A percentile compares a stretch with the other conserved stretches of the same genome.
Conservation (phyloP, 2,888 invertebrate species). For the Rotaria macrura region DNA sequence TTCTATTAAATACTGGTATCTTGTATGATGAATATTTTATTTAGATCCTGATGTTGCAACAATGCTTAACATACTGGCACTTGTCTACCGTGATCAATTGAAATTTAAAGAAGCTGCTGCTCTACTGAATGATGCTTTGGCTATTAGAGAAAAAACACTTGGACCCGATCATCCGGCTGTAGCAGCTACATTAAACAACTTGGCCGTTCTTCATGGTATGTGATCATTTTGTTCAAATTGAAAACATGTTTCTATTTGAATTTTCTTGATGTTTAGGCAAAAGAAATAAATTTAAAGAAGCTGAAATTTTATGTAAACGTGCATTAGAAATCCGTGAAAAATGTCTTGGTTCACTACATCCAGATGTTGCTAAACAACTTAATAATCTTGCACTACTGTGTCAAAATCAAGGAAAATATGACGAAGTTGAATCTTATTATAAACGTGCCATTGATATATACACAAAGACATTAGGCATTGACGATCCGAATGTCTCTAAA, state of each 20-base stretch:
- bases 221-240: neutral
- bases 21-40: neutral
- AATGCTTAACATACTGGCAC: conserved; percentile 93
- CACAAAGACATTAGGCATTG: conserved; percentile 73
- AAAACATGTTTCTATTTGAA: too few species aligned
- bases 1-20: too few species aligned
- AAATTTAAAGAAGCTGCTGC: conserved; percentile 99
- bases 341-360: conserved; percentile 91
- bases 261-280: conserved; percentile 53
- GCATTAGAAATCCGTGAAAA: conserved; percentile 95
- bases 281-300: conserved; percentile 58
- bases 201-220: conserved; percentile 84
- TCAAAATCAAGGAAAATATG: conserved; percentile 94
- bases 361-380: conserved; percentile 96
- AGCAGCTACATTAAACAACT: conserved; percentile 95
- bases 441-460: conserved; percentile 93
- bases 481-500: conserved; percentile 93
- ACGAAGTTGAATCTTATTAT: conserved; percentile 62
- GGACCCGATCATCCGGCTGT: conserved; percentile 98
- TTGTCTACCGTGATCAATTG: conserved; percentile 86
- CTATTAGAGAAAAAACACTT: conserved; percentile 91
- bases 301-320: conserved; percentile 91
- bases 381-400: conserved; percentile 94
- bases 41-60: conserved; percentile 90
- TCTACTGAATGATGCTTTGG: conserved; percentile 87